A percentile compares a stretch with the other conserved stretches of the same genome.
phyloP scores from a whole-genome alignment of 2,113 vertebrate genomes.

The Heloderma charlesbogerti region DNA sequence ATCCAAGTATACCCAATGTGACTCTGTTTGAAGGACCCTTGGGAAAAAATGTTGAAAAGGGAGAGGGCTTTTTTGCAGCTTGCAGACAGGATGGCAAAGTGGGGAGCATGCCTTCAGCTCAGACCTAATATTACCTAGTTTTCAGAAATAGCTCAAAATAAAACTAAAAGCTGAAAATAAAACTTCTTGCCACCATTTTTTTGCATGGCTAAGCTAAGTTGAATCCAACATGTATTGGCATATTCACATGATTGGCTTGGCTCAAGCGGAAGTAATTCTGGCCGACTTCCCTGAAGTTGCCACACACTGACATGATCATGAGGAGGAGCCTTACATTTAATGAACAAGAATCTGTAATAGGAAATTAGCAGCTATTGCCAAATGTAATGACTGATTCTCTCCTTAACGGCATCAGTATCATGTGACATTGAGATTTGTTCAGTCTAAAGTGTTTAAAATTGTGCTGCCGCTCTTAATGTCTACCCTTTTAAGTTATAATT shows the following conservation, averaged over 20 bases:
- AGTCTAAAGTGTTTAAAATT: background rate
- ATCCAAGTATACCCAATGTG: no score
- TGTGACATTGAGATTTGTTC: background rate
- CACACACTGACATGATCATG: background rate
- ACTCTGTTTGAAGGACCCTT: no score
- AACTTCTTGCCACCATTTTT: background rate
- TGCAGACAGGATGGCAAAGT: no score
- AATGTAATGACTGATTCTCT: background rate
- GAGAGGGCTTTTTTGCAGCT: no score
- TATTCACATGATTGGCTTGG: background rate
- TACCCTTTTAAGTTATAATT: background rate
- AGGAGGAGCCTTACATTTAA: background rate
- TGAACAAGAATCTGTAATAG: no score
- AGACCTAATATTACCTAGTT: no score
- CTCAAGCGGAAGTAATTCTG: background rate
- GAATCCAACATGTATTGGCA: background rate
- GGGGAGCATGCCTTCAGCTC: no score
- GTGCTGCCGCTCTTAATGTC: background rate
- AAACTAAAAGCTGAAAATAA: background rate
- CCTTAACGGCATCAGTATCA: background rate
- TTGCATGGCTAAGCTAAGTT: background rate
- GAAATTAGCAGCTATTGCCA: background rate
- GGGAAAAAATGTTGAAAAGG: no score
- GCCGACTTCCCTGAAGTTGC: background rate
- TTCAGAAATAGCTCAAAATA: background rate